Evolutionary conservation across 2,888 invertebrate genomes (phyloP), one percentile per base, ranked within the genome.

Genomic region (Hylaea fasciaria): DNA sequence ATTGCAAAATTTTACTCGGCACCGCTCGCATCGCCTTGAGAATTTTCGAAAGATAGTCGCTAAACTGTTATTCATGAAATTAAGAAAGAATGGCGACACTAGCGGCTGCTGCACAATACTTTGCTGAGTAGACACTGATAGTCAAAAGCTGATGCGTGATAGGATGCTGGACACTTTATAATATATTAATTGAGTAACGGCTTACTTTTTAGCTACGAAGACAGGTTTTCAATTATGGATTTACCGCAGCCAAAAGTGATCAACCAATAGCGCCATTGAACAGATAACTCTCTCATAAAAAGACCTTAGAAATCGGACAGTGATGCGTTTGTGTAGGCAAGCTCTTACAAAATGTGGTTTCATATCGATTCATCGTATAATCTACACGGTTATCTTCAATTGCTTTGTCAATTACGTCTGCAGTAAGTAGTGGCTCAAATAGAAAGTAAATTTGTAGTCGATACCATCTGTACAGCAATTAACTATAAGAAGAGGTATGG

Each of bases 401-500:
- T n/a, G n/a, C n/a, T n/a, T n/a, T n/a, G n/a, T n/a, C n/a, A n/a
- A n/a, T n/a, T n/a, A n/a, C n/a, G n/a, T n/a, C n/a, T n/a, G n/a
- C n/a, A n/a, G n/a, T n/a, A n/a, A 28, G 28, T 28, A 7, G 28
- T 3, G 28, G 28, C 7, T 28, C 28, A 28, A 28, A 3, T 5
- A 28, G 11, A 45, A 13, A 44, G 32, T 45, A 32, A 59, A 45
- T 49, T 28, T 5, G 16, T 32, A 40, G 32, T 11, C 45, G 35
- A 52, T 53, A 43, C 47, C 29, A 50, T 44, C 16, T 45, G 44
- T 49, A 52, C 37, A 43, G 49, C 59, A 54, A 59, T 59, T 60
- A 55, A 60, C 46, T 50, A 50, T 43, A 41, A 57, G 73, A 10
- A 4, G 14, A 14, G 22, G 22, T 22, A 5, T 60, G 83, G 82